phyloP scores from a whole-genome alignment of 2,888 invertebrate genomes.

The Drosophila rubida region DNA sequence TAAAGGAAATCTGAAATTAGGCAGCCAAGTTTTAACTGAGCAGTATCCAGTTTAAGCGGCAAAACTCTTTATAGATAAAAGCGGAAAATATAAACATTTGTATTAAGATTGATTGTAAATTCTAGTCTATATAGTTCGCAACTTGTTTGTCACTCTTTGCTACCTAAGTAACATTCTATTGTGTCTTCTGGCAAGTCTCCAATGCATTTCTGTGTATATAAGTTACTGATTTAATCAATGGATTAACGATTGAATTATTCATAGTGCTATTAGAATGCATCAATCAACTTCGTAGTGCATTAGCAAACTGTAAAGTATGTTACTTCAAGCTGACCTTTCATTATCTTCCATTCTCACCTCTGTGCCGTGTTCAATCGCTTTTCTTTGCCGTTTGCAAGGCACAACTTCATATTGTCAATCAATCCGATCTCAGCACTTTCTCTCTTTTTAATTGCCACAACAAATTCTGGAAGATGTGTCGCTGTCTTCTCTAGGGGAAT shows the following conservation, averaged over 20 bases:
- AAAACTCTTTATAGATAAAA: too few species aligned
- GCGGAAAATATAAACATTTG: too few species aligned
- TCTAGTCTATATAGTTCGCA: too few species aligned
- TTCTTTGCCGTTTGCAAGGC: neutral
- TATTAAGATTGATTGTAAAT: too few species aligned
- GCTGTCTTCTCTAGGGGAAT: neutral
- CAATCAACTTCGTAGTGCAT: too few species aligned
- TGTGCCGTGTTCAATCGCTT: neutral
- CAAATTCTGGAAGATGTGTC: constrained; percentile 2
- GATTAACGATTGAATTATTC: too few species aligned
- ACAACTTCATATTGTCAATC: constrained; percentile 1
- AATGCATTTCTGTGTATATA: too few species aligned
- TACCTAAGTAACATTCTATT: too few species aligned
- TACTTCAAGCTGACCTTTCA: neutral
- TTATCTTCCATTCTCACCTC: neutral
- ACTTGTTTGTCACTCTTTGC: too few species aligned
- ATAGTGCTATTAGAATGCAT: too few species aligned
- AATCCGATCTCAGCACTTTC: neutral
- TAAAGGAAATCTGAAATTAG: neutral
- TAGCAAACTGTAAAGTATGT: neutral
- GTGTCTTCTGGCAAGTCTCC: too few species aligned
- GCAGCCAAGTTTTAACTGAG: neutral
- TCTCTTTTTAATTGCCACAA: constrained; percentile 4
- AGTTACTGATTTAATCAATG: too few species aligned
- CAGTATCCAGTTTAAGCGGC: neutral